A percentile compares a stretch with the other conserved stretches of the same genome.
These are phyloP conservation scores for Dromococcyx pavoninus DNA, from an alignment of 2,797 vertebrate genomes.

Conservation along the genomic window DNA sequence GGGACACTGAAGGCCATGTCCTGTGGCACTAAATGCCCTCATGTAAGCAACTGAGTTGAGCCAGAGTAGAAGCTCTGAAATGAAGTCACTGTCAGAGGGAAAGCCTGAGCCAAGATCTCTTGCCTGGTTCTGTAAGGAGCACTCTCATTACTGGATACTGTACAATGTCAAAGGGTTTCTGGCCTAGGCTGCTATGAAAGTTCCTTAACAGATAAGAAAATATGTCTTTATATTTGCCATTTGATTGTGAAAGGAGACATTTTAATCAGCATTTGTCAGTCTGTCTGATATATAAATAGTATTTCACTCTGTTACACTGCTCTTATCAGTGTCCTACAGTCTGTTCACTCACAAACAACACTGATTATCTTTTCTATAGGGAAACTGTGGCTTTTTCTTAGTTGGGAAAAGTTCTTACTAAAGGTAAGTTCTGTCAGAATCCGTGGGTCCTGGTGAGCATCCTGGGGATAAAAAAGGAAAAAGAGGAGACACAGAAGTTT, in stretches of 20 bases:
- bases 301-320: not conserved
- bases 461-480: not conserved
- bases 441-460: not conserved
- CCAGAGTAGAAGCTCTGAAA: not conserved
- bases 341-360: not conserved
- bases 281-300: not conserved
- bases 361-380: not conserved
- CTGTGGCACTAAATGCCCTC: not conserved
- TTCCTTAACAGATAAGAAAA: constrained; percentile 20
- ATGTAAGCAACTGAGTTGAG: not conserved
- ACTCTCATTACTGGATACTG: not conserved
- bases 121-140: not conserved
- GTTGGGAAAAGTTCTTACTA: not conserved
- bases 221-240: constrained; percentile 15
- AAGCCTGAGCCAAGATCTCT: not conserved
- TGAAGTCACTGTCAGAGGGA: not conserved
- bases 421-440: not conserved
- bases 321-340: not conserved
- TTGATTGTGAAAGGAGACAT: constrained; percentile 29
- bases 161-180: not conserved
- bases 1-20: not conserved
- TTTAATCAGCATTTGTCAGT: constrained; percentile 28
- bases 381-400: not conserved
- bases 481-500: not conserved
- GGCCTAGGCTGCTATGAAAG: not conserved